Evolutionary conservation across 53 echinoderm and acorn worm genomes (phyloP).

Genomic region (Mesocentrotus franciscanus): DNA sequence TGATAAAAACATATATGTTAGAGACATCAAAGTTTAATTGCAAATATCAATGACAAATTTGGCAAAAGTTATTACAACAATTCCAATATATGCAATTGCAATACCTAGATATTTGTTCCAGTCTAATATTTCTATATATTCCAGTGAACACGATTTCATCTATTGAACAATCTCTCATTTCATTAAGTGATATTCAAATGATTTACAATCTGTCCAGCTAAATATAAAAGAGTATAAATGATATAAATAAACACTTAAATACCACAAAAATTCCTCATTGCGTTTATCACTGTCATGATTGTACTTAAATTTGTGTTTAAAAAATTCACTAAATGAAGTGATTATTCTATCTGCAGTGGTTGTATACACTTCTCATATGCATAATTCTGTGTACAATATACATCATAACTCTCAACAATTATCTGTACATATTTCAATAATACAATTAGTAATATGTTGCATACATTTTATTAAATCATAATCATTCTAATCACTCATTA

Average conservation of each 20-base stretch:
- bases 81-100: neutral
- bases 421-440: conserved; percentile 17
- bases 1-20: neutral
- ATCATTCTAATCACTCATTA: conserved; percentile 46
- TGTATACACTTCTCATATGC: neutral
- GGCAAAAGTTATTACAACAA: neutral
- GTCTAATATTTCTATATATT: neutral
- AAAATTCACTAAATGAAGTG: neutral
- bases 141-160: neutral
- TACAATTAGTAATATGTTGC: conserved; percentile 22
- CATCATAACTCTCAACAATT: neutral
- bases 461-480: conserved; percentile 31
- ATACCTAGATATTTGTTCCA: neutral
- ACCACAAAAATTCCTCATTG: neutral
- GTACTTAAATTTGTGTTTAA: neutral
- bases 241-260: conserved; percentile 14
- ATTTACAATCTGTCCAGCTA: neutral
- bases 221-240: conserved; percentile 43
- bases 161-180: neutral
- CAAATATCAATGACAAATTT: neutral
- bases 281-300: neutral
- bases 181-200: neutral
- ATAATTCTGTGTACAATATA: conserved; percentile 18
- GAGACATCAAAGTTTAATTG: neutral
- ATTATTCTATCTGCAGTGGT: neutral